Evolutionary conservation across 2,888 invertebrate genomes (phyloP), one percentile per base, ranked within the genome.

Genomic region (Plutella xylostella): DNA sequence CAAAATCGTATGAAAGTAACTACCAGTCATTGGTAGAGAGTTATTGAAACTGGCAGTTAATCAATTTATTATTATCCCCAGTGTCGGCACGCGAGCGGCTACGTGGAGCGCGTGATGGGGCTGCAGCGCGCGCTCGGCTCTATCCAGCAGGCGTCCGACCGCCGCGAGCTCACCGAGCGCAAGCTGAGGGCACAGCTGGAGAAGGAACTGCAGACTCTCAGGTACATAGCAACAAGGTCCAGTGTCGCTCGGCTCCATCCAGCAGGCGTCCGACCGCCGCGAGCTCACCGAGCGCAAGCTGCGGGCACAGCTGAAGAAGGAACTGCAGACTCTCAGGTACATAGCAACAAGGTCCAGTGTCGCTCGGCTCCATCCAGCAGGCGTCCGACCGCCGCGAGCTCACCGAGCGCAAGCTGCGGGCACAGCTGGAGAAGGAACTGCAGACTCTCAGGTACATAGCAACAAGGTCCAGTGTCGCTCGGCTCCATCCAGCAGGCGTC

Each of bases 211-310:
- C 89, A 90, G 54, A 86, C 86, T 31, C 82, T 92, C 58, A 84
- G 87, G 66, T 83, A 70, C 33, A 69, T 1, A 15, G 14, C 6
- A 9, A 9, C 25, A 7, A 25, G 25, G 6, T 25, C 25, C 6
- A 25, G 6, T 5, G 6, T 9, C 25, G 9, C 5, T 90, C 92
- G 68, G 80, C 89, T 91, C 92, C 45, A 85, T 94, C 55, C 93
- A 95, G 72, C 87, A 91, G 54, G 93, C 93, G 6, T 92, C 92
- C 58, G 94, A 96, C 63, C 86, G 93, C 54, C 87, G 94, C 49
- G 93, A 96, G 68, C 92, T 92, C 68, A 92, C 93, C 35, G 94
- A 96, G 76, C 87, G 92, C 56, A 92, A 93, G 66, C 85, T 96
- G 52, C 85, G 95, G 47, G 88, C 92, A 31, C 94, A 95, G 64